Evolutionary conservation across 2,797 vertebrate genomes (phyloP), one percentile per base, ranked within the genome.

Genomic region (Xyrichtys novacula): DNA sequence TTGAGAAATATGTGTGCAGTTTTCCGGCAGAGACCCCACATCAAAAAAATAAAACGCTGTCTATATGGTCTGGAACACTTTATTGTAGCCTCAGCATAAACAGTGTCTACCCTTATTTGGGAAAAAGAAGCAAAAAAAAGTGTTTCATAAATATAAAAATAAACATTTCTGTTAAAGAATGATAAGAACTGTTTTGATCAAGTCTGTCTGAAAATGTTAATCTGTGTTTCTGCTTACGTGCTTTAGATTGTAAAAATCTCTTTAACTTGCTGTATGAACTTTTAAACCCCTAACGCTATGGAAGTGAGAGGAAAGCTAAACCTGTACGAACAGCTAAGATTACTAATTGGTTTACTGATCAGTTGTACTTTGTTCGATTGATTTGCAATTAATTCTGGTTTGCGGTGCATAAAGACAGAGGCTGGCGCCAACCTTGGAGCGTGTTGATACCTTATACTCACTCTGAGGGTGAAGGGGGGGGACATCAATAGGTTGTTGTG

Each of bases 351-450:
- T 96, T 98, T 97, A 97, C 95, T 96, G 96, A 98, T 98, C 96
- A 96, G 96, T 97, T 96, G 96, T 98, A 97, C 96, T 96, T 97
- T 97, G 96, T 97, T 97, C 94, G 95, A 98, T 98, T 98, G 96
- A 98, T 98, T 98, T 98, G 97, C 97, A 97, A 97, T 98, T 98
- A 97, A 98, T 98, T 98, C 97, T 97, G 96, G 96, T 98, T 97
- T 98, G 96, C 93, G 96, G 96, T 95, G 89, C 81, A 83, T 83
- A 93, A 91, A 95, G 94, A 95, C 92, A 95, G 95, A 94, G 91
- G 86, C 95, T 96, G 97, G 97, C 97, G 97, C 97, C 97, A 98
- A 96, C 94, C 95, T 96, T 96, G 89, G 92, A 95, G 92, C 85
- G 86, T 87, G 90, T 89, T 95, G 97, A 97, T 92, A 99, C 93